phyloP scores from a whole-genome alignment of 1,140 invertebrate genomes.

The Asobara japonica region DNA sequence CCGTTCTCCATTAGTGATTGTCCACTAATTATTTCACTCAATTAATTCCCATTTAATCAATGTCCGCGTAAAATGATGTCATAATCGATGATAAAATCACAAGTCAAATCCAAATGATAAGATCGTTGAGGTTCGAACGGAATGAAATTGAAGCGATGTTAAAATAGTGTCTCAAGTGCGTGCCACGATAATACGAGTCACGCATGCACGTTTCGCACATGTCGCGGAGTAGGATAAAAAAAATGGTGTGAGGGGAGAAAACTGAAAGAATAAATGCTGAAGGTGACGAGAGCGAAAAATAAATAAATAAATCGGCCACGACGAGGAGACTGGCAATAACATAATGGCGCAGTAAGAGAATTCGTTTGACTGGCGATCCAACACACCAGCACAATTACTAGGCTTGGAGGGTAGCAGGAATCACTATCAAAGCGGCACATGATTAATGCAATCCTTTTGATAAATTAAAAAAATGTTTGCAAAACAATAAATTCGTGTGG shows the following conservation, averaged over 20 bases:
- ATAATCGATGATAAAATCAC: conserved; percentile 4
- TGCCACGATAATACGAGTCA: conserved; percentile 22
- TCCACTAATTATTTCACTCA: no score
- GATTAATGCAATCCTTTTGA: no score
- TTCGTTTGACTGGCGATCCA: conserved; percentile 60
- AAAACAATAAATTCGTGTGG: no score
- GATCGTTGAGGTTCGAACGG: not conserved
- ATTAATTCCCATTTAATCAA: no score
- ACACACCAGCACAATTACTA: conserved; percentile 58
- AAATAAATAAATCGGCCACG: not conserved
- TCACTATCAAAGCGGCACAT: no score
- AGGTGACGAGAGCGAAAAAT: not conserved
- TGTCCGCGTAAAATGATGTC: not conserved
- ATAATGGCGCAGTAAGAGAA: conserved; percentile 58
- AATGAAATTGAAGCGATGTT: not conserved
- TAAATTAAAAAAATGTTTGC: no score
- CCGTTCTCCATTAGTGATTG: no score
- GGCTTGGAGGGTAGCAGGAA: no score
- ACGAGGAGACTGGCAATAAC: conserved; percentile 47
- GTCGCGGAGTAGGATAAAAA: conserved; percentile 1
- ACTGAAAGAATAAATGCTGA: not conserved
- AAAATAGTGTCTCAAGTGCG: conserved; percentile 8
- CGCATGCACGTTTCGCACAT: conserved; percentile 29
- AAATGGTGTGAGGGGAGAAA: not conserved
- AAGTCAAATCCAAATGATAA: not conserved